Conservation (phyloP, 2,888 invertebrate genomes). For the Teleiodes luculella region DNA sequence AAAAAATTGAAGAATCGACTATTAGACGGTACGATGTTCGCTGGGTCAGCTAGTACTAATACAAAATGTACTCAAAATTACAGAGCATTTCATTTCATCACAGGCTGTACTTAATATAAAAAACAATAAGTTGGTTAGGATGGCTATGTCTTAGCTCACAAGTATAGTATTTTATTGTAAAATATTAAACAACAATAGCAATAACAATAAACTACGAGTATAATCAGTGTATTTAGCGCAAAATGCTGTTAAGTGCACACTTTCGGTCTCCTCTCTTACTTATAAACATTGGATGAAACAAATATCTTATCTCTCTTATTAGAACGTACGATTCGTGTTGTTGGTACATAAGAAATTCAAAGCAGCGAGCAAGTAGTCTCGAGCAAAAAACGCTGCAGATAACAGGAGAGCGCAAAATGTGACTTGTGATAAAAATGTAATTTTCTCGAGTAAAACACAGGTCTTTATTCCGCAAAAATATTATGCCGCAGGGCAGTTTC, state of each 20-base stretch:
- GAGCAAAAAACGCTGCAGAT: slow-evolving; percentile 40
- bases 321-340: slow-evolving; percentile 3
- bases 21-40: no score
- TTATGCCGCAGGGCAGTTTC: slow-evolving; percentile 53
- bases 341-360: slow-evolving; percentile 20
- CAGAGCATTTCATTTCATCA: no score
- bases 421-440: slow-evolving; percentile 63
- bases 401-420: slow-evolving; percentile 45
- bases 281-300: not conserved
- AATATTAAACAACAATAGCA: no score
- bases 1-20: no score
- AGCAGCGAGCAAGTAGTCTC: slow-evolving; percentile 31
- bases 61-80: no score
- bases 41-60: no score
- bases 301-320: slow-evolving; percentile 8
- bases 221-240: not conserved
- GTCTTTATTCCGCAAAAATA: slow-evolving; percentile 58
- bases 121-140: no score
- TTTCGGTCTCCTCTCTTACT: not conserved
- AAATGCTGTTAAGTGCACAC: slow-evolving; percentile 1
- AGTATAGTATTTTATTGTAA: no score
- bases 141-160: no score
- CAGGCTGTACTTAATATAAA: no score
- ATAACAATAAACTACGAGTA: not conserved
- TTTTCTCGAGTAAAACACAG: slow-evolving; percentile 54